Evolutionary conservation across 2,113 vertebrate genomes (phyloP), one percentile per base, ranked within the genome.

Genomic region (Myanophis thanlyinensis): DNA sequence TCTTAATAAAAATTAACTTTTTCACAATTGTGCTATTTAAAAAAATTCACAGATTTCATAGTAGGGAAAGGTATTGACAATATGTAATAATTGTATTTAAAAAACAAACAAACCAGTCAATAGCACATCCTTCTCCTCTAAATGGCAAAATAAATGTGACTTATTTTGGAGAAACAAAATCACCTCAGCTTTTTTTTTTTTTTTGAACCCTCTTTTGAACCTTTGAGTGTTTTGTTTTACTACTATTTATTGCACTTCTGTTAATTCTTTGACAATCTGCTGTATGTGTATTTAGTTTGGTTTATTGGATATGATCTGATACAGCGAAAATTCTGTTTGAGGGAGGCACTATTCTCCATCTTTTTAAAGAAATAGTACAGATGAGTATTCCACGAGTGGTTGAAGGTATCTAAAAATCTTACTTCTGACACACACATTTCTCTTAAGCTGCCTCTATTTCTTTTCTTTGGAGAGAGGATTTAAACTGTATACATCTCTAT

Each of bases 381-480:
- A 47, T 85, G 9, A 27, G 25, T 47, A 53, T 84, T 88, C 25
- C n/a, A 46, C 54, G 93, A 35, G 8, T 30, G 49, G 85, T 85
- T 91, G 93, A 86, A 67, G 59, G 90, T 94, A 87, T 91, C 92
- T 87, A 4, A 87, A 87, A 3, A 12, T 3, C 6, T 92, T 91
- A 40, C 53, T 23, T 30, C 90, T 89, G 22, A 27, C 59, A 56
- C 48, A 94, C 89, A 95, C 93, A 94, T 44, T 94, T 62, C 93
- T 92, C 88, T 18, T 25, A 3, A 94, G 93, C 56, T 86, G 46
- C 93, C 53, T 30, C 59, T 54, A 49, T 96, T 62, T 59, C 35
- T 30, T 0, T 1, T 93, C 87, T 90, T 84, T 94, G 87, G 92
- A 35, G 89, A 90, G 48, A 89, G 94, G 23, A 85, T 49, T 54